Conservation (phyloP, 1,140 invertebrate genomes). For the Aphelenchoides avenae region DNA sequence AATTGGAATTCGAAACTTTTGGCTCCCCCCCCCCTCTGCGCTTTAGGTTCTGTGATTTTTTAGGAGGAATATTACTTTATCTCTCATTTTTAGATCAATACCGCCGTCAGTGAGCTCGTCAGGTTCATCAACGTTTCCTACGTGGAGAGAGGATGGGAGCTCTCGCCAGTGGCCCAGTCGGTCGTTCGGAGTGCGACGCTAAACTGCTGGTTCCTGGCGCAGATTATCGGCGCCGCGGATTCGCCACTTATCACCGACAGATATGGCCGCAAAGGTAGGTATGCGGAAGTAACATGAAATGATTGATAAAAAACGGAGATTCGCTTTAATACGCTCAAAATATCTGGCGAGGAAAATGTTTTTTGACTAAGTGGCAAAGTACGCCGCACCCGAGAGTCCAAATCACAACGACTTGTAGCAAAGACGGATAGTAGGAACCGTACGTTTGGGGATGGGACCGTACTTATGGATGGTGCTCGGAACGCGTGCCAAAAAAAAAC, state of each 20-base stretch:
- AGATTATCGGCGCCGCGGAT: slow-evolving; percentile 43
- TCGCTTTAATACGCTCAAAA: slow-evolving; percentile 5
- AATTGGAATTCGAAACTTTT: too few species aligned
- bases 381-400: too few species aligned
- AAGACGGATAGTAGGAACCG: too few species aligned
- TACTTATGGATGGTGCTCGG: too few species aligned
- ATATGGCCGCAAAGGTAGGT: slow-evolving; percentile 47
- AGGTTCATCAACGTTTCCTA: slow-evolving; percentile 40
- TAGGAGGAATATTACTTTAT: too few species aligned
- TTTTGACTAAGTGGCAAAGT: background rate
- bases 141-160: slow-evolving; percentile 15
- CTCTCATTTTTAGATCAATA: slow-evolving; percentile 40
- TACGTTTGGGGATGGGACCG: too few species aligned
- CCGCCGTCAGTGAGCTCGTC: slow-evolving; percentile 42
- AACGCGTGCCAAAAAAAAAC: too few species aligned
- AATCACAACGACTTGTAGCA: too few species aligned
- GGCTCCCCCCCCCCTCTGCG: too few species aligned
- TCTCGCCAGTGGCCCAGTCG: slow-evolving; percentile 24
- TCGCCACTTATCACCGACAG: slow-evolving; percentile 41
- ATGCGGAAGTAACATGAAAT: too few species aligned
- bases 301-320: too few species aligned
- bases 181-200: slow-evolving; percentile 35
- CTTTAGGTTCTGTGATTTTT: too few species aligned
- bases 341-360: background rate
- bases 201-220: slow-evolving; percentile 47